Conservation (phyloP, 1,140 invertebrate genomes). For the Aphaenogaster ashmeadi region DNA sequence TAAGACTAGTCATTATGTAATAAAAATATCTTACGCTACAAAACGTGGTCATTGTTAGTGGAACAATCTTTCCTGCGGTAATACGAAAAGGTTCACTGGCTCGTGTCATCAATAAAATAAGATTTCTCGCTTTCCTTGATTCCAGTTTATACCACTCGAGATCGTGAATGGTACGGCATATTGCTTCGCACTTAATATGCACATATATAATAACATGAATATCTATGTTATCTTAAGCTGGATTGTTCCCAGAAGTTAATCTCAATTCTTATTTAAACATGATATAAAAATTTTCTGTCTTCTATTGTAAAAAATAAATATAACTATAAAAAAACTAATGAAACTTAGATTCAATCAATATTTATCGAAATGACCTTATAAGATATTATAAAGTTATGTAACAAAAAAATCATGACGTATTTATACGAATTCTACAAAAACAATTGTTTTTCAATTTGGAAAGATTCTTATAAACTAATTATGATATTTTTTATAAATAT, state of each 20-base stretch:
- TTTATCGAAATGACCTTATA: background rate
- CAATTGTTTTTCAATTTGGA: background rate
- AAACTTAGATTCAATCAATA: background rate
- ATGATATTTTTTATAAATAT: background rate
- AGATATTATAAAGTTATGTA: background rate
- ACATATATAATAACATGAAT: background rate
- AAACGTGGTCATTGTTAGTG: conserved; percentile 15
- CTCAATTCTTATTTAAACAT: background rate
- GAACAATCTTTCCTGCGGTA: conserved; percentile 30
- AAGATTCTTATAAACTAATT: background rate
- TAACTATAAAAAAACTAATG: conserved; percentile 16
- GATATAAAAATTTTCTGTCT: background rate
- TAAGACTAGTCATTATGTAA: background rate
- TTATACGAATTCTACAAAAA: background rate
- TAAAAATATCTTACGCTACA: conserved; percentile 24
- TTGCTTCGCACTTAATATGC: conserved; percentile 6
- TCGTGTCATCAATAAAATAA: conserved; percentile 32
- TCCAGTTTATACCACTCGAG: conserved; percentile 35
- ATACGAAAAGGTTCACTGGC: background rate
- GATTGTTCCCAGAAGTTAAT: background rate
- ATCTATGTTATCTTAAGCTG: background rate
- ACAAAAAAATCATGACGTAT: background rate
- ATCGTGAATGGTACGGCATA: background rate
- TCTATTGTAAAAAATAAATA: background rate
- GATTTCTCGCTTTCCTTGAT: background rate